These are phyloP conservation scores for Ptilodon capucinus DNA, from an alignment of 2,888 invertebrate species.

Conservation along the genomic window DNA sequence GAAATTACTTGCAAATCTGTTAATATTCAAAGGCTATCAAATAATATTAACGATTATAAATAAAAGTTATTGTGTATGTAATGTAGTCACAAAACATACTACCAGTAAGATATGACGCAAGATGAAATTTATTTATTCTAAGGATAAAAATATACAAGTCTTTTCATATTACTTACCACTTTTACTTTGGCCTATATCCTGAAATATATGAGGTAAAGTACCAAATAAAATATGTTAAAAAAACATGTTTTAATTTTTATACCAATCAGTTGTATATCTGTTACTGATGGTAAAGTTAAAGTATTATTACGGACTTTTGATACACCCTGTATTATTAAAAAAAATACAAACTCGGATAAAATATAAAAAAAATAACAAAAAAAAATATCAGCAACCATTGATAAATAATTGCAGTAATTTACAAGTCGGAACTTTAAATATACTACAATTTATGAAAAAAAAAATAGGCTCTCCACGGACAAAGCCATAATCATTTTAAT, in stretches of 20 bases:
- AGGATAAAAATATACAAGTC: conserved; percentile 61
- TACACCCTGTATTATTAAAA: too few species aligned
- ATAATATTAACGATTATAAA: conserved; percentile 14
- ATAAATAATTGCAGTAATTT: too few species aligned
- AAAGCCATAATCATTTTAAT: background rate
- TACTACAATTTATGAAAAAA: background rate
- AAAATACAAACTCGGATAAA: too few species aligned
- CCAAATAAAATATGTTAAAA: background rate
- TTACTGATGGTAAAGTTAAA: too few species aligned
- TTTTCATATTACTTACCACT: conserved; percentile 23
- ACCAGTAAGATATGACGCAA: conserved; percentile 42
- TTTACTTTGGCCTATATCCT: background rate
- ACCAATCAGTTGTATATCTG: too few species aligned
- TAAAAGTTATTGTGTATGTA: conserved; percentile 12
- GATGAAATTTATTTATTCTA: conserved; percentile 69
- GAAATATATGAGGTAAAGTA: background rate
- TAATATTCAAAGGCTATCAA: conserved; percentile 14
- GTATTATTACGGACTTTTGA: too few species aligned
- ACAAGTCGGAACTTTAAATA: too few species aligned
- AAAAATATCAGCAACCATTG: too few species aligned
- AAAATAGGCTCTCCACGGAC: background rate
- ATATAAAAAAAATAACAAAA: too few species aligned
- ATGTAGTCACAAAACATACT: conserved; percentile 47
- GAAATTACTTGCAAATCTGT: conserved; percentile 12
- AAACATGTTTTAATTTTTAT: too few species aligned